phyloP scores from a whole-genome alignment of 37 sponge, comb jelly and placozoan genomes.

The Tethya wilhelma region DNA sequence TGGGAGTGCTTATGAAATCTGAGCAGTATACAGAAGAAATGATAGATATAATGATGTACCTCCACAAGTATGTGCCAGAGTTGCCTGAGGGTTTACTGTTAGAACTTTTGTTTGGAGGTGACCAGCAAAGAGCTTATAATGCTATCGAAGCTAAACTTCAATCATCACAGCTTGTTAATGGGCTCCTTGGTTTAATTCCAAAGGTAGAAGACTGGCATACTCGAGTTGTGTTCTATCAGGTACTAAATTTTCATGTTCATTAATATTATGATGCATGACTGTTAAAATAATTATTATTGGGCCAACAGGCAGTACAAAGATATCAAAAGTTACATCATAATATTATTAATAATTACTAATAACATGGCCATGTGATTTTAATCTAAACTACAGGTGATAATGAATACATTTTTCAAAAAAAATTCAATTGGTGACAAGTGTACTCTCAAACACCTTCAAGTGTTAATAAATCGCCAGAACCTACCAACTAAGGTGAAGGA shows the following conservation, averaged over 20 bases:
- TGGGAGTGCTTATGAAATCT: neutral
- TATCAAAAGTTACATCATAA: neutral
- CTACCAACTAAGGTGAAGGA: neutral
- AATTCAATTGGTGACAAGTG: slow-evolving; percentile 14
- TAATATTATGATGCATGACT: no score
- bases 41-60: slow-evolving; percentile 2
- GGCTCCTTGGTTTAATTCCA: slow-evolving; percentile 10
- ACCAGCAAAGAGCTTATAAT: slow-evolving; percentile 24
- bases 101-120: slow-evolving; percentile 21
- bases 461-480: neutral
- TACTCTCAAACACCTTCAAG: slow-evolving; percentile 32
- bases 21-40: slow-evolving; percentile 10
- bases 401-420: slow-evolving; percentile 4
- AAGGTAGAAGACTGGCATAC: slow-evolving; percentile 42
- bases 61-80: slow-evolving; percentile 6
- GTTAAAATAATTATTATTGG: neutral
- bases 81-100: neutral
- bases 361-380: neutral
- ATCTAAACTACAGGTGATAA: no score
- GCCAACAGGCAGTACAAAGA: neutral
- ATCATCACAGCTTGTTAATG: no score
- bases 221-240: slow-evolving; percentile 24
- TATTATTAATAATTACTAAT: neutral
- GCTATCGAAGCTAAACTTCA: neutral
- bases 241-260: no score